Evolutionary conservation across 1,140 invertebrate genomes (phyloP).

Genomic region (Contarinia nasturtii): DNA sequence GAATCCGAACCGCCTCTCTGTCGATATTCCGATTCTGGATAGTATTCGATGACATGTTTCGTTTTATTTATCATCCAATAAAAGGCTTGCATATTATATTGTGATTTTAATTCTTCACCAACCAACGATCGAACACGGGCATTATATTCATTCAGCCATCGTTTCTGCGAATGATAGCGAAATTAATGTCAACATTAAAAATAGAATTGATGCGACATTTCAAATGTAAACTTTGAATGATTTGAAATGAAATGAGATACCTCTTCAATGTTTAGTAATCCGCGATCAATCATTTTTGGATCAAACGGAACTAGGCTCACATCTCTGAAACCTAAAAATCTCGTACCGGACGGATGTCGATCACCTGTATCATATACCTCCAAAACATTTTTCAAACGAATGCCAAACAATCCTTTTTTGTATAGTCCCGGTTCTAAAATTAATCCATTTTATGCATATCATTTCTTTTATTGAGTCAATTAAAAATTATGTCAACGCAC

Average conservation of each 20-base stretch:
- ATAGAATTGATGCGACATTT: too few species aligned
- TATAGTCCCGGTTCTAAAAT: slow-evolving; percentile 56
- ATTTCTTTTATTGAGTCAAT: background rate
- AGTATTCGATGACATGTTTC: slow-evolving; percentile 36
- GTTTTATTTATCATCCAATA: slow-evolving; percentile 69
- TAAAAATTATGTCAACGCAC: slow-evolving; percentile 3
- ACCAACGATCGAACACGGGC: slow-evolving; percentile 43
- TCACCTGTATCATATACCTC: slow-evolving; percentile 47
- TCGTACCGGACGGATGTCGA: slow-evolving; percentile 24
- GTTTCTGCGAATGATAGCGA: slow-evolving; percentile 31
- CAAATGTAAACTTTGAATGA: too few species aligned
- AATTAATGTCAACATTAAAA: slow-evolving; percentile 1
- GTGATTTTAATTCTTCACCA: slow-evolving; percentile 46
- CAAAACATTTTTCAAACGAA: slow-evolving; percentile 82
- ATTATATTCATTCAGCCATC: slow-evolving; percentile 65
- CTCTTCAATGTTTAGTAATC: slow-evolving; percentile 53
- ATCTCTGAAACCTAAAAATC: slow-evolving; percentile 53
- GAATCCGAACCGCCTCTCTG: background rate
- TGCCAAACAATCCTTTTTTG: slow-evolving; percentile 69
- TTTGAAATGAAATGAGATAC: slow-evolving; percentile 25
- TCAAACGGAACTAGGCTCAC: slow-evolving; percentile 86
- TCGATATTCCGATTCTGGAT: slow-evolving; percentile 12
- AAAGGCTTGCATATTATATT: slow-evolving; percentile 44
- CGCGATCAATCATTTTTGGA: slow-evolving; percentile 66
- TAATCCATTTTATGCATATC: background rate